phyloP scores from a whole-genome alignment of 1,140 invertebrate species.

The Himalopsyche phryganea region DNA sequence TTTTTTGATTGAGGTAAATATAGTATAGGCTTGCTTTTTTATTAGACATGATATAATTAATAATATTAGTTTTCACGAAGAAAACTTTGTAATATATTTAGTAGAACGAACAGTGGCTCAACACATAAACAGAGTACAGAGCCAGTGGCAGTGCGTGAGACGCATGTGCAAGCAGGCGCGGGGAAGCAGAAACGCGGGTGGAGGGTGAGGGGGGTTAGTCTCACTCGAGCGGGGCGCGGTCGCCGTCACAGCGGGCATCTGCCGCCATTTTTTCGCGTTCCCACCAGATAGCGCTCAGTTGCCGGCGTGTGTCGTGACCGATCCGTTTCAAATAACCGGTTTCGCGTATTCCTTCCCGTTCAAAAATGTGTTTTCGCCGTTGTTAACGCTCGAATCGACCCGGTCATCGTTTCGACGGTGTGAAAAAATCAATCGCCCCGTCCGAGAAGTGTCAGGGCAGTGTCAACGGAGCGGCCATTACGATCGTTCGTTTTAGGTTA shows the following conservation, averaged over 20 bases:
- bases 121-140: too few species aligned
- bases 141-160: background rate
- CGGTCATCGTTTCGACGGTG: conserved; percentile 13
- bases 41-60: too few species aligned
- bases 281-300: conserved; percentile 22
- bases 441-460: conserved; percentile 23
- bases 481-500: conserved; percentile 21
- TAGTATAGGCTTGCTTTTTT: too few species aligned
- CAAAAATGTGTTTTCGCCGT: conserved; percentile 14
- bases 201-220: conserved; percentile 10
- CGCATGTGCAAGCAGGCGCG: conserved; percentile 11
- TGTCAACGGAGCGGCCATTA: conserved; percentile 25
- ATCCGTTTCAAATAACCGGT: conserved; percentile 19
- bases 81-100: too few species aligned
- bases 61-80: too few species aligned
- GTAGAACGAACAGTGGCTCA: too few species aligned
- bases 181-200: conserved; percentile 1
- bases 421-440: conserved; percentile 20
- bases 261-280: conserved; percentile 25
- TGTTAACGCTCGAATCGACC: conserved; percentile 11
- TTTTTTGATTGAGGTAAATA: too few species aligned
- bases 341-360: conserved; percentile 13
- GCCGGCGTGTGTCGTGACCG: conserved; percentile 18
- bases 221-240: conserved; percentile 24
- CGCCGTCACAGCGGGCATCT: conserved; percentile 22